Base-by-base conservation (phyloP, 2,888 invertebrate genomes). In the Polyploca ridens region DNA sequence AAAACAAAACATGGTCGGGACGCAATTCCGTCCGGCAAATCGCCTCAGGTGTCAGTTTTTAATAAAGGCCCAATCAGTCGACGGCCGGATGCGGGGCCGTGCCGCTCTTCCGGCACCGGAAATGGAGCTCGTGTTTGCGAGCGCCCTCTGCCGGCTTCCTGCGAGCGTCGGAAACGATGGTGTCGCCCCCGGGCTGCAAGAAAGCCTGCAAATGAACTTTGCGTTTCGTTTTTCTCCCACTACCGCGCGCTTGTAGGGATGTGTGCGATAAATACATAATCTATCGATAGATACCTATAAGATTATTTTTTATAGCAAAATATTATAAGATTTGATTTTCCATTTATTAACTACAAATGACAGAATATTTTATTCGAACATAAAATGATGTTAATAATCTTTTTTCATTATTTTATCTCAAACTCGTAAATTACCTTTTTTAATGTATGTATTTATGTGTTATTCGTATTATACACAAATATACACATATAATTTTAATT, bases 1-100 rank as follows among this genome's bases (percentile, higher is more conserved):
- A 76, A 73, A 78, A 76, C 73, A 75, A 75, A 78, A 66, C 46
- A 46, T 7, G 46, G n/a, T 46, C 54, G 19, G 10, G 19, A 19
- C 19, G 19, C 19, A 54, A 19, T 54, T 54, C 54, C 19, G 70
- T 66, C 58, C 65, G 27, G 60, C 66, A 74, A 70, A 89, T 77
- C 82, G 91, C 93, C 92, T 83, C 89, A 92, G 93, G 93, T 93
- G 92, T 91, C 90, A 88, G 88, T 90, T 92, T 93, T 94, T 93
- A 94, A 93, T 94, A 94, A 92, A 90, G 89, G 81, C 83, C 90
- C 93, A 93, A 93, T 93, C 93, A 93, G 90, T 90, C 91, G 82
- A 77, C 82, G 79, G 84, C 87, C 92, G 92, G 92, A 92, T 77
- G 88, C 83, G 82, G 79, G 83, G 86, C 86, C 88, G 84, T 85